These are phyloP conservation scores for Petrolisthes cinctipes DNA, from an alignment of 2,888 invertebrate genomes.

Conservation along the genomic window DNA sequence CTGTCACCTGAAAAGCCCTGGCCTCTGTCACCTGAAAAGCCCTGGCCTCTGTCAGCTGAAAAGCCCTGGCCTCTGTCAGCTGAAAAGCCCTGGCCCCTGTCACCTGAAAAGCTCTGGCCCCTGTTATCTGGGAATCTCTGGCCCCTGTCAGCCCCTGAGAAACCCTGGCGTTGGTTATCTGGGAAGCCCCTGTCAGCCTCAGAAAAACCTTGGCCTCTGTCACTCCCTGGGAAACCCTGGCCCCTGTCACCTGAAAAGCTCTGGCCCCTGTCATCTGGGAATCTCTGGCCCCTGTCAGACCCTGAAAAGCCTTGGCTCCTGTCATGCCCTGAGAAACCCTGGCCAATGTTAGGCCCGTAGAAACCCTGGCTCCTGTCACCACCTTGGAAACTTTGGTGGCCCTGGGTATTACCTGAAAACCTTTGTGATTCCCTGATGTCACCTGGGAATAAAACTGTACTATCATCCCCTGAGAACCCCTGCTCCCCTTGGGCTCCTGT, in stretches of 20 bases:
- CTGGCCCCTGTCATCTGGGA: not conserved
- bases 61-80: not conserved
- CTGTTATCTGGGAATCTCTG: too few species aligned
- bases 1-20: too few species aligned
- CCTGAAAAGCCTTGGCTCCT: not conserved
- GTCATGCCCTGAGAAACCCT: not conserved
- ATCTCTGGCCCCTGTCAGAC: not conserved
- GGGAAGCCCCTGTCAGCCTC: not conserved
- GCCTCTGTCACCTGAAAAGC: not conserved
- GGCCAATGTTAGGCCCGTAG: too few species aligned
- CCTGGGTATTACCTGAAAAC: not conserved
- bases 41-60: not conserved
- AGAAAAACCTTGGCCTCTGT: conserved; percentile 1
- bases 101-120: not conserved
- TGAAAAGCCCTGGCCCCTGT: conserved; percentile 1
- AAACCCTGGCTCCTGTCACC: not conserved
- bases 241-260: not conserved
- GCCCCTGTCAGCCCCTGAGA: not conserved
- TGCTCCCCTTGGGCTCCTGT: not conserved
- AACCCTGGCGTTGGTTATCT: not conserved
- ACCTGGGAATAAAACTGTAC: not conserved
- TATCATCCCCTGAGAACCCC: not conserved
- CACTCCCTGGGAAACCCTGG: not conserved
- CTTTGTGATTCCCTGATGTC: not conserved
- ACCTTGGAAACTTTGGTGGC: too few species aligned